Evolutionary conservation across 1,140 invertebrate species (phyloP).

Genomic region (Trichonephila clavata): DNA sequence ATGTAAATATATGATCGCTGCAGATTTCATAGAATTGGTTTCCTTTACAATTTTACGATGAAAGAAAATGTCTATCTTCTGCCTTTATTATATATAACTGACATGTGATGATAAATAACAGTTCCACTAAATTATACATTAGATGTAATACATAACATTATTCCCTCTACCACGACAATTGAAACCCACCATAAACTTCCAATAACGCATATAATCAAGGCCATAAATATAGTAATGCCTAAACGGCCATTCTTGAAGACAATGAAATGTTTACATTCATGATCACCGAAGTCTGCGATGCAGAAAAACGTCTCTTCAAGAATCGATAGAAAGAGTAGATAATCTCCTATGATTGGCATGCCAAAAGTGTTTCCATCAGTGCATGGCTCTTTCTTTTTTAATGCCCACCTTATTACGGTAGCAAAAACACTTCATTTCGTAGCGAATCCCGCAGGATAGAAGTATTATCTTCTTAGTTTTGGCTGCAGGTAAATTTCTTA

Average conservation of each 20-base stretch:
- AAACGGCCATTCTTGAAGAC: not conserved
- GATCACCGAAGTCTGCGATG: not conserved
- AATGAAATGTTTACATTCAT: constrained; percentile 26
- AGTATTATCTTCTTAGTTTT: not conserved
- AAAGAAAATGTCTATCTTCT: too few relatives aligned
- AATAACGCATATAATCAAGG: constrained; percentile 9
- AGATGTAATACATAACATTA: not conserved
- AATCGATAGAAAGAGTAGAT: not conserved
- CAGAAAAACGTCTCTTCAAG: constrained; percentile 3
- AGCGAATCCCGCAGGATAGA: not conserved
- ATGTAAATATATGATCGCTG: too few relatives aligned
- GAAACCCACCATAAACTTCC: not conserved
- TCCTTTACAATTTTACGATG: too few relatives aligned
- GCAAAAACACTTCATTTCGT: not conserved
- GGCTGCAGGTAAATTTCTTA: not conserved
- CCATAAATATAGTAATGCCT: not conserved
- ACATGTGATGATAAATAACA: too few relatives aligned
- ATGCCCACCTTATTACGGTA: not conserved
- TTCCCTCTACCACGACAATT: not conserved
- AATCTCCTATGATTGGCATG: not conserved
- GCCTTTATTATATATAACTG: too few relatives aligned
- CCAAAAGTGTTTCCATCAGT: constrained; percentile 9
- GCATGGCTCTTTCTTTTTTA: not conserved
- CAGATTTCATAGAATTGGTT: too few relatives aligned
- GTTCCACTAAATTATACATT: too few relatives aligned